Base-by-base conservation (phyloP, 1,140 invertebrate genomes). In the Portunus trituberculatus region DNA sequence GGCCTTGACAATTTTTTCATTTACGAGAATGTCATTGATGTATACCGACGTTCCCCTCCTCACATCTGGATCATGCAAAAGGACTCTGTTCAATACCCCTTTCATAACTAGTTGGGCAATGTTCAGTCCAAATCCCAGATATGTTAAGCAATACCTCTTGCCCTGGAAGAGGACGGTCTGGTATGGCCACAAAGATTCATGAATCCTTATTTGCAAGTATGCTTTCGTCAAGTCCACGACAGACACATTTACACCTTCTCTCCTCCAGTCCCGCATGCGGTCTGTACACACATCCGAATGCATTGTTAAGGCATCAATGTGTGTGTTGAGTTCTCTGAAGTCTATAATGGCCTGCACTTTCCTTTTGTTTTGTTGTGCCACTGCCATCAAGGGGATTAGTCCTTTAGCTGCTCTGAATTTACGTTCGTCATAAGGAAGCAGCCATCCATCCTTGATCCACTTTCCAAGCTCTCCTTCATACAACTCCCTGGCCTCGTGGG, bases 31-130 rank as follows among this genome's bases (percentile, higher is more conserved):
- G 93, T 94, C n/a, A n/a, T n/a, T n/a, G n/a, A n/a, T n/a, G n/a
- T n/a, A n/a, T n/a, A n/a, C n/a, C n/a, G n/a, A n/a, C 93, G 82
- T 84, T 25, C 82, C 82, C 82, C 7, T 6, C 25, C 25, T 25
- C 82, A 84, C 25, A 25, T 25, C 25, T 6, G 82, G 82, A 25
- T 84, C 82, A 14, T 82, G 93, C 39, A 10, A 39, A 16, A 88
- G 93, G 0, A 32, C 93, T 25, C 20, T n/a, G 48, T 86, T 52
- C 84, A 94, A n/a, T 32, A 94, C 93, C 10, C 86, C 67, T 25
- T 45, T 87, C 67, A 94, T 94, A 31, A 94, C 45, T 20, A 94
- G 29, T 20, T 10, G 93, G 4, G 93, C 93, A 6, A 94, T 82
- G 28, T 86, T 94, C 4, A 89, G 29, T n/a, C 82, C 93, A 89